Evolutionary conservation across 2,113 vertebrate species (phyloP).

Genomic region (Ibidorhyncha struthersii): DNA sequence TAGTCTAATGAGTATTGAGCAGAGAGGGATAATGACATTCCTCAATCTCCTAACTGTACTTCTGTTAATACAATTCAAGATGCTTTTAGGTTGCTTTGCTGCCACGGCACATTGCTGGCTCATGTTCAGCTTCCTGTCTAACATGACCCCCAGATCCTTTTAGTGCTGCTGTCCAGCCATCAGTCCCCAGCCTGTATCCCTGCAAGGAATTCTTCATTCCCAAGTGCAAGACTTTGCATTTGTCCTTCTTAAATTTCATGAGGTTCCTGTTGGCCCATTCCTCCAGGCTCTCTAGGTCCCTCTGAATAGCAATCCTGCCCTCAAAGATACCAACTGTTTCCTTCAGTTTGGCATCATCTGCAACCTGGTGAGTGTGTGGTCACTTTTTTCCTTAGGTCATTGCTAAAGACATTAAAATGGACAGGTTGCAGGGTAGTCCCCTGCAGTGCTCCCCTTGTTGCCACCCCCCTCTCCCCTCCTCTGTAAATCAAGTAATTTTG

Average conservation of each 20-base stretch:
- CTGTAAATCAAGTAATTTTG: not conserved
- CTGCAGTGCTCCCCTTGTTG: not conserved
- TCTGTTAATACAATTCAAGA: not conserved
- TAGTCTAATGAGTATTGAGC: not conserved
- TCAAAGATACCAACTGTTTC: not conserved
- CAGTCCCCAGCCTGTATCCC: not conserved
- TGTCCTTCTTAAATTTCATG: not conserved
- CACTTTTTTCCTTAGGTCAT: not conserved
- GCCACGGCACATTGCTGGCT: not conserved
- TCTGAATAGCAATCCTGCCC: not conserved
- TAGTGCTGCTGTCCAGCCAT: not conserved
- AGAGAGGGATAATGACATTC: not conserved
- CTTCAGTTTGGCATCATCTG: not conserved
- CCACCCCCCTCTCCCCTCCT: not conserved
- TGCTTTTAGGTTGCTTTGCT: not conserved
- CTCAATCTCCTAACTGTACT: not conserved
- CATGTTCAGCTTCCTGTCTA: not conserved
- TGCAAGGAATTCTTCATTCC: not conserved
- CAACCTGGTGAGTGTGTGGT: not conserved
- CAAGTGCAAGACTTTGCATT: not conserved
- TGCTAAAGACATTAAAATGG: not conserved
- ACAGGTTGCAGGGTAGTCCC: not conserved
- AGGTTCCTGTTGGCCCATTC: not conserved
- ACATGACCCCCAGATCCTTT: not conserved
- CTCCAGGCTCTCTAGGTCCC: not conserved